Base-by-base conservation (phyloP, 2,797 vertebrate species). In the Cyclura pinguis region DNA sequence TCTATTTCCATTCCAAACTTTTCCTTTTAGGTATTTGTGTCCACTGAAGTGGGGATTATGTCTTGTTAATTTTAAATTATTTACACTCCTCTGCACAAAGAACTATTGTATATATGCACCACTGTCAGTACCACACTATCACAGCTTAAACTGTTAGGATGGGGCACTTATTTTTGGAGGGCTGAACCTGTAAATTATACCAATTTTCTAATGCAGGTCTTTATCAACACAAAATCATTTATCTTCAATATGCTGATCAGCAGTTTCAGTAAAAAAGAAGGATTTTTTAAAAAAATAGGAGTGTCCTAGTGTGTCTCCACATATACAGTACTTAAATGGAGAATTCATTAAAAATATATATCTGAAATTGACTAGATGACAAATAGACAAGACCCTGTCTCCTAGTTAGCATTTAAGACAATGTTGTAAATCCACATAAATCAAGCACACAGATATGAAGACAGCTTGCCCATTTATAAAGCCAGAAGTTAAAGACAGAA, bases 1-100 rank as follows among this genome's bases (percentile, higher is more conserved):
- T 95, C 93, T 89, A 72, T 92, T 96, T 35, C 84, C 89, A 86
- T 87, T 93, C 93, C 85, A 94, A 95, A 91, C 52, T 94, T 95
- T 94, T 92, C 92, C 80, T 76, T 76, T 69, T 62, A 50, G 27
- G 91, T 92, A 78, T 90, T 91, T 92, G 73, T 88, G 88, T n/a
- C 84, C 85, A 86, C 52, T 91, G 91, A 87, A 93, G 80, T 90
- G 77, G 91, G 62, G 22, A 87, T 93, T 64, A 84, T 16, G 92
- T 72, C 62, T 13, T 59, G 84, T 73, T 95, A 94, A 93, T 69
- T 91, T 94, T 76, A 93, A 73, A 93, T 94, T 90, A 95, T 94
- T 96, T 96, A 88, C 87, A 55, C 38, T 32, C 16, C 81, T 91
- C 18, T 90, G 83, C 83, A 72, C 82, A 90, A 94, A 89, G 91